phyloP scores from a whole-genome alignment of 2,113 vertebrate species.

The Mystacornis crossleyi region DNA sequence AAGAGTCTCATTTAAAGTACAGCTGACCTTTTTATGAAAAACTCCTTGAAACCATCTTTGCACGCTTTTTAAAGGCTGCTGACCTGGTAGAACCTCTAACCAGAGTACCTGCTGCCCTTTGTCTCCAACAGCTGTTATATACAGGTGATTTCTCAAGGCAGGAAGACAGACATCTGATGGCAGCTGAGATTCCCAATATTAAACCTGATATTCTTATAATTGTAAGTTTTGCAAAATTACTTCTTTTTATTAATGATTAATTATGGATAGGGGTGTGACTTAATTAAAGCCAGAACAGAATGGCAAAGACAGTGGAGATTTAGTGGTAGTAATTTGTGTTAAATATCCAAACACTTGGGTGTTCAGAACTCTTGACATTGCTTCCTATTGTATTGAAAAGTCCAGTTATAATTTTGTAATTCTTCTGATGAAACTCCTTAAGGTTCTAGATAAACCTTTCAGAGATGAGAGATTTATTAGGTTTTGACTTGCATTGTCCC shows the following conservation, averaged over 20 bases:
- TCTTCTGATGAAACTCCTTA: background rate
- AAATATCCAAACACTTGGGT: background rate
- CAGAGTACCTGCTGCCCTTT: background rate
- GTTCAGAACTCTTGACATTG: background rate
- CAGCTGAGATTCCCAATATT: constrained; percentile 97
- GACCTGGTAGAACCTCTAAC: background rate
- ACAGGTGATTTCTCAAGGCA: constrained; percentile 98
- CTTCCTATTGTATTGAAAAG: background rate
- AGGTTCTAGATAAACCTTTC: background rate
- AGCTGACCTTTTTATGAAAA: background rate
- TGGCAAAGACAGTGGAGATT: background rate
- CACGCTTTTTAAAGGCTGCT: background rate
- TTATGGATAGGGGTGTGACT: background rate
- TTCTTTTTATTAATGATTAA: background rate
- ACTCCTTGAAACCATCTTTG: background rate
- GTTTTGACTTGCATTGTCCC: background rate
- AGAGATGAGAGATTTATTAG: background rate
- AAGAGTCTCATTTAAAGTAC: background rate
- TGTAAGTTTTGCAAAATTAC: constrained; percentile 72
- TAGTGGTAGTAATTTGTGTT: background rate
- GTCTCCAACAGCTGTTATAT: constrained; percentile 85
- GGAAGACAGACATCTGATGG: constrained; percentile 97
- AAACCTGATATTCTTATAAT: constrained; percentile 98
- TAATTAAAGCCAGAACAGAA: background rate
- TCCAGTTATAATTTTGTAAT: background rate